phyloP scores from a whole-genome alignment of 2,113 vertebrate species.

The Notarius lentiginosus region DNA sequence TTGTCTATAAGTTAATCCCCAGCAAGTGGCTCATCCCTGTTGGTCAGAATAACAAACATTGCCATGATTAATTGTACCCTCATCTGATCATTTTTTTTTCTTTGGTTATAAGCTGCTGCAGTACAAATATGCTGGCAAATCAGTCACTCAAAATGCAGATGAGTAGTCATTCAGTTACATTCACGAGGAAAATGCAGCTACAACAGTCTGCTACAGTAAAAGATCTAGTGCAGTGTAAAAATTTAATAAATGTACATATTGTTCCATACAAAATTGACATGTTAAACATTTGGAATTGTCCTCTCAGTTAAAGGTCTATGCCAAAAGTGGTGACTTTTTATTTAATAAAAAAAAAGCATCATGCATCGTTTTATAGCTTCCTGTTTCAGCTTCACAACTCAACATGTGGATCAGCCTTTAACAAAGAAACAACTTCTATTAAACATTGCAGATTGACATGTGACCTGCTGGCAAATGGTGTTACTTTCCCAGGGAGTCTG shows the following conservation, averaged over 20 bases:
- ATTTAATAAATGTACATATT: background rate
- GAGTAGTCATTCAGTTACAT: background rate
- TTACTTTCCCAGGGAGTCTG: background rate
- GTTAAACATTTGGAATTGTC: background rate
- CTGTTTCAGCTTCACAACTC: background rate
- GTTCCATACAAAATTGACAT: background rate
- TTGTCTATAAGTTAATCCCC: no score
- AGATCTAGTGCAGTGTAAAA: background rate
- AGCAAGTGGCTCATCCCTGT: background rate
- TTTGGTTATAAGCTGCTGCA: background rate
- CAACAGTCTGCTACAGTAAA: background rate
- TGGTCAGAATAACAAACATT: background rate
- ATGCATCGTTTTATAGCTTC: background rate
- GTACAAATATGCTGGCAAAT: background rate
- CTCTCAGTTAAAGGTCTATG: background rate
- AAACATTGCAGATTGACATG: background rate
- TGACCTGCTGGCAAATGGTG: conserved; percentile 2
- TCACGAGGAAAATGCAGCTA: background rate
- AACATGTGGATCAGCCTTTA: background rate
- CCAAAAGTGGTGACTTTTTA: background rate
- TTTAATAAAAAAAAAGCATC: background rate
- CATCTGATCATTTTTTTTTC: background rate
- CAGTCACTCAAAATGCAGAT: background rate
- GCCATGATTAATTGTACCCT: background rate
- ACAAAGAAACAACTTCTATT: background rate